Conservation (phyloP, 2,797 vertebrate genomes). For the Podarcis siculus region DNA sequence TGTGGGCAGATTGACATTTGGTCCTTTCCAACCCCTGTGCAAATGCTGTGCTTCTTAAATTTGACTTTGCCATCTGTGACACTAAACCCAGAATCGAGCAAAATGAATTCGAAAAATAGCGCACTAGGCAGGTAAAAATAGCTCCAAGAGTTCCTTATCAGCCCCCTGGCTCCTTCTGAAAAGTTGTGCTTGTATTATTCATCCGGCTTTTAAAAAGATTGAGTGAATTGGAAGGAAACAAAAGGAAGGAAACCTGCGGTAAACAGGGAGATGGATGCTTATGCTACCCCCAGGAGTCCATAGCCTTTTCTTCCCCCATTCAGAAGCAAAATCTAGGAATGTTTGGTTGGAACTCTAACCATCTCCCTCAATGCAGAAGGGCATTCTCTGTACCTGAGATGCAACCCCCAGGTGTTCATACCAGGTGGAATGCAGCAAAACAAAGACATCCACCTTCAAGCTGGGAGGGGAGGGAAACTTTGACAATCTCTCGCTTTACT, state of each 20-base stretch:
- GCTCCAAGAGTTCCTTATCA: neutral
- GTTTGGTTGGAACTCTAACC: neutral
- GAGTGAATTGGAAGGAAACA: neutral
- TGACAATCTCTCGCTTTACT: too few species aligned
- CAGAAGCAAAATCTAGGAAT: conserved; percentile 8
- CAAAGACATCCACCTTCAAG: neutral
- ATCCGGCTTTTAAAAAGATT: neutral
- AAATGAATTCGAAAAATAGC: neutral
- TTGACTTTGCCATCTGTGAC: conserved; percentile 15
- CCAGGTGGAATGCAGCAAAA: neutral
- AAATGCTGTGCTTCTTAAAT: neutral
- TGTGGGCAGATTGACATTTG: neutral
- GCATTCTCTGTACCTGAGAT: neutral
- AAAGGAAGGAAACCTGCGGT: neutral
- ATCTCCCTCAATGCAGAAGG: neutral
- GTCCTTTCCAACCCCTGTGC: neutral
- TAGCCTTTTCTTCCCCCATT: neutral
- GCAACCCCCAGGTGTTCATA: neutral
- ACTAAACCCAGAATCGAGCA: neutral
- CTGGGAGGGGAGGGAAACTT: neutral
- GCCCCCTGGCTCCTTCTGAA: neutral
- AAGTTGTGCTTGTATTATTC: conserved; percentile 6
- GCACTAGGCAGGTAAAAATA: conserved; percentile 25
- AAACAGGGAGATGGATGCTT: conserved; percentile 1
- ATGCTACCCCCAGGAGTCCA: neutral